Evolutionary conservation across 1,140 invertebrate species (phyloP).

Genomic region (Riptortus pedestris): DNA sequence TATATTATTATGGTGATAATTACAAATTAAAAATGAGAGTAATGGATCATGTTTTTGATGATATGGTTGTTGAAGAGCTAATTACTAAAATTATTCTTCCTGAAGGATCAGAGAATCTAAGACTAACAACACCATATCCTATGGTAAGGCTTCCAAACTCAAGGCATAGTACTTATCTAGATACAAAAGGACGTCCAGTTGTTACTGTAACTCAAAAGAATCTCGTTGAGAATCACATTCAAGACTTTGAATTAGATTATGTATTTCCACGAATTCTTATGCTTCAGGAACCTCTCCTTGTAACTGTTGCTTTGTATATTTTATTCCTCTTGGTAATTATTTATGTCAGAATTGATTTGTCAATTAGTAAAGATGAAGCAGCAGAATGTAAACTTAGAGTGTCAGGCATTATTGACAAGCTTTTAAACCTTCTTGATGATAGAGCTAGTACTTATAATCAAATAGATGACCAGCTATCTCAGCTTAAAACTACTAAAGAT

Average conservation of each 20-base stretch:
- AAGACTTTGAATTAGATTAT: conserved; percentile 64
- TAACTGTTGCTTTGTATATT: conserved; percentile 77
- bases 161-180: conserved; percentile 87
- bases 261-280: conserved; percentile 74
- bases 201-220: conserved; percentile 77
- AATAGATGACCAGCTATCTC: conserved; percentile 52
- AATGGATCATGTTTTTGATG: conserved; percentile 92
- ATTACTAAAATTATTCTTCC: conserved; percentile 86
- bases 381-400: conserved; percentile 47
- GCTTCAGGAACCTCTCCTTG: conserved; percentile 85
- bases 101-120: conserved; percentile 75
- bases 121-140: conserved; percentile 71
- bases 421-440: conserved; percentile 50
- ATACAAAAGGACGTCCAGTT: conserved; percentile 84
- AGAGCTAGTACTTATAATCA: conserved; percentile 50
- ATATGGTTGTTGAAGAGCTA: conserved; percentile 90
- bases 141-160: conserved; percentile 63
- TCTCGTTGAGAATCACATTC: conserved; percentile 93
- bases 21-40: conserved; percentile 85
- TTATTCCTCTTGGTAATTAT: conserved; percentile 87
- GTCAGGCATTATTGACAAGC: conserved; percentile 43
- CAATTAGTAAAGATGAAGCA: conserved; percentile 52
- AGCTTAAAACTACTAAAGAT: conserved; percentile 56
- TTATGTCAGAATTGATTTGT: conserved; percentile 92
- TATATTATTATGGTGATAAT: conserved; percentile 67